phyloP scores from a whole-genome alignment of 2,797 vertebrate genomes.

The Diglossa cyanea region DNA sequence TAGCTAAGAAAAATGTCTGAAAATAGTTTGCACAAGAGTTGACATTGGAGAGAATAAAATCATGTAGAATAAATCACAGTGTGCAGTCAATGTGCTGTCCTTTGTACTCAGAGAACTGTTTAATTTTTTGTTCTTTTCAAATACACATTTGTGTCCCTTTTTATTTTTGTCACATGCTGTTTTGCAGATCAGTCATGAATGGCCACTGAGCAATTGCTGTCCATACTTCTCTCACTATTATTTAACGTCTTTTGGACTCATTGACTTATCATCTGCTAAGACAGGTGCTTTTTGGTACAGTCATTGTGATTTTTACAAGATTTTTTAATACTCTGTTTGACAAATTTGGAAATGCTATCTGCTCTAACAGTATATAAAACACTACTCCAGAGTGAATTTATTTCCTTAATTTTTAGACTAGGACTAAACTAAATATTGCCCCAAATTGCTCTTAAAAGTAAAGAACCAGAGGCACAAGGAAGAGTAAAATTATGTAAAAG shows the following conservation, averaged over 20 bases:
- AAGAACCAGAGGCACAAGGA: not conserved
- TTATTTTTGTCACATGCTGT: rapidly evolving
- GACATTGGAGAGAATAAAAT: not conserved
- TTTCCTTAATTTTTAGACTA: not conserved
- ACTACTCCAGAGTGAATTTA: not conserved
- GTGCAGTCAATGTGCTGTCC: not conserved
- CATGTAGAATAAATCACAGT: not conserved
- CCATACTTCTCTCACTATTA: not conserved
- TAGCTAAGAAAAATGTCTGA: not conserved
- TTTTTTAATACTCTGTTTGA: not conserved
- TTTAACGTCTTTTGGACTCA: not conserved
- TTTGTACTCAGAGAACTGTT: not conserved
- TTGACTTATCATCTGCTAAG: not conserved
- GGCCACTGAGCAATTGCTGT: not conserved
- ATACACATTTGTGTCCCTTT: not conserved
- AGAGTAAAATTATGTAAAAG: not conserved
- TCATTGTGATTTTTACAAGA: not conserved
- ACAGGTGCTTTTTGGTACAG: not conserved
- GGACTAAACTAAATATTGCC: not conserved
- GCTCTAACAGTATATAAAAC: not conserved
- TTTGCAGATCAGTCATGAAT: not conserved
- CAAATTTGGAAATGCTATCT: not conserved
- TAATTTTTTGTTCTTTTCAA: not conserved
- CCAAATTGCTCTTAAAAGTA: not conserved
- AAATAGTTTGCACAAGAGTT: not conserved